Base-by-base conservation (phyloP, 2,888 invertebrate species). In the Polyommatus iphigenia region DNA sequence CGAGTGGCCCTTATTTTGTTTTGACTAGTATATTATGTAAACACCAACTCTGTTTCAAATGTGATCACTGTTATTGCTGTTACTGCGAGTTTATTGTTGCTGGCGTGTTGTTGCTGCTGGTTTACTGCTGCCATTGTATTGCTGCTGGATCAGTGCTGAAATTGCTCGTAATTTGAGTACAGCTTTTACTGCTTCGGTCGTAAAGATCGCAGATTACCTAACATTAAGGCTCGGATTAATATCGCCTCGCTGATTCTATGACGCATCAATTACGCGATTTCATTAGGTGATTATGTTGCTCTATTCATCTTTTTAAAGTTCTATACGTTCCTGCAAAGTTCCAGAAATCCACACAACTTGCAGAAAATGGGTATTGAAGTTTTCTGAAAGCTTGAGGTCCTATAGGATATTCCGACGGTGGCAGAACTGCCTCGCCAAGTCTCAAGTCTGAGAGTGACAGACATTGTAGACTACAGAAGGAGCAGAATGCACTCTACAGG, bases 91-190 rank as follows among this genome's bases (percentile, higher is more conserved):
- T 59, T n/a, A 59, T 59, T 4, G 54, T 54, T 5, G 54, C 54
- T 54, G 54, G 54, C 15, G 67, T 67, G 67, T 67, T 29, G 59
- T 8, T 62, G 62, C 62, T 62, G 62, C 24, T 8, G 59, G 62
- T 67, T 67, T 67, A 67, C 24, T 67, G 67, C 67, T 15, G 67
- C 29, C 29, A 24, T 67, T 13, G 13, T 6, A 15, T 67, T 29
- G 67, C 24, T 29, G 67, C 29, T 67, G 7, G 29, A 67, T 24
- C 24, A 13, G 4, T 15, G 62, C 29, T 67, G 62, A 24, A 67
- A 29, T 29, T 29, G 29, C 29, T 32, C 29, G 67, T 67, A 67
- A 32, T 67, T 67, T 1, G 29, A 67, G 67, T 67, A 67, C 29
- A 67, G 29, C 29, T 29, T 67, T 67, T 67, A 67, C 67, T 67